Percentiles rank a stretch among this genome's conserved stretches.
phyloP scores from a whole-genome alignment of 1,140 invertebrate genomes.

The Drosophila nasuta region DNA sequence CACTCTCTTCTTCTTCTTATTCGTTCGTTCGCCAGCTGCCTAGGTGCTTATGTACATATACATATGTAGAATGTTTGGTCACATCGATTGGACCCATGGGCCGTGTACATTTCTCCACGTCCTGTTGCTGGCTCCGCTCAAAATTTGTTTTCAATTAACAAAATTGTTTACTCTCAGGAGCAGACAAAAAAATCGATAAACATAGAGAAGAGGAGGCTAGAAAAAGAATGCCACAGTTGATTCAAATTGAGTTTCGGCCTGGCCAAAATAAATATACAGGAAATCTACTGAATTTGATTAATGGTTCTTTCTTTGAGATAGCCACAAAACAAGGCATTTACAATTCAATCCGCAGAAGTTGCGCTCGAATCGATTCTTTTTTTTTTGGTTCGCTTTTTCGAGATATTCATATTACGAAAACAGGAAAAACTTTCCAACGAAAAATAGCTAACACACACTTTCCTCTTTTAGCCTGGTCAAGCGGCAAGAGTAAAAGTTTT shows the following conservation, averaged over 20 bases:
- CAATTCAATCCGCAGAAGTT: conserved; percentile 18
- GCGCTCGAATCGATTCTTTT: not conserved
- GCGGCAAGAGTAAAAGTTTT: conserved; percentile 38
- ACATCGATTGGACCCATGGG: conserved; percentile 47
- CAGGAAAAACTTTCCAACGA: not conserved
- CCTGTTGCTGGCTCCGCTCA: conserved; percentile 8
- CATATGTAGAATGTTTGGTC: conserved; percentile 25
- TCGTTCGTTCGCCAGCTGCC: not conserved
- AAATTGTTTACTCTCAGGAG: conserved; percentile 56
- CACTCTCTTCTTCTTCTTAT: not conserved
- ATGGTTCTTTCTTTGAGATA: conserved; percentile 8
- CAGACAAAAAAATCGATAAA: conserved; percentile 38
- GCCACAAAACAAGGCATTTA: not conserved
- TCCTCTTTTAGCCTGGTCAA: conserved; percentile 33
- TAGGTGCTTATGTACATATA: not conserved
- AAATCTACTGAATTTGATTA: conserved; percentile 28
- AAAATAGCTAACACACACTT: not conserved
- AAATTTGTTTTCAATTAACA: conserved; percentile 82
- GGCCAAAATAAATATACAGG: conserved; percentile 18
- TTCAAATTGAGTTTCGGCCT: conserved; percentile 35
- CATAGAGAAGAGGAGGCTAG: not conserved
- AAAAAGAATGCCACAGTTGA: not conserved
- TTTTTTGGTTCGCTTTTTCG: too few species aligned
- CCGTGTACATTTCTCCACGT: conserved; percentile 16
- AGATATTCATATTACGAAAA: conserved; percentile 6